Percentiles rank a stretch among this genome's conserved stretches.
Conservation (phyloP, 2,113 vertebrate genomes). For the Pelecanus crispus region DNA sequence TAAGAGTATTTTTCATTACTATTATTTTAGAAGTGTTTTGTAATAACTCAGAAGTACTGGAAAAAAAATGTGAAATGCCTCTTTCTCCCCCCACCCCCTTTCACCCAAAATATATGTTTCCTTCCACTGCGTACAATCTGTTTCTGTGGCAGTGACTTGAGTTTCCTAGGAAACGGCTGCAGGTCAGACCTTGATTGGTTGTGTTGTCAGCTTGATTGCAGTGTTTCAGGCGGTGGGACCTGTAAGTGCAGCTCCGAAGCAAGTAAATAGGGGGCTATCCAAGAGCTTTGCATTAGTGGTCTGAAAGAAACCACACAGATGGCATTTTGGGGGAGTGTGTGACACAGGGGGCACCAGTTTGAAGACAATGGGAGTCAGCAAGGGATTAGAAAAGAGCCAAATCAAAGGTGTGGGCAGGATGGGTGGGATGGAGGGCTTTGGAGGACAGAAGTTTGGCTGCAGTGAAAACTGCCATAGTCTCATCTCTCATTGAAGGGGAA, state of each 20-base stretch:
- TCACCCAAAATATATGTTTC: constrained; percentile 52
- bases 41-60: constrained; percentile 40
- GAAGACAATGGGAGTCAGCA: not conserved
- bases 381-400: not conserved
- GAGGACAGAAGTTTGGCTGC: not conserved
- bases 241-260: constrained; percentile 35
- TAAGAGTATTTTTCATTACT: constrained; percentile 53
- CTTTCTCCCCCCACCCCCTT: not conserved
- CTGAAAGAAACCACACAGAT: constrained; percentile 50
- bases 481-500: accelerated
- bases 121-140: constrained; percentile 58
- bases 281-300: constrained; percentile 52
- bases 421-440: not conserved
- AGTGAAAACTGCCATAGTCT: not conserved
- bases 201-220: constrained; percentile 68
- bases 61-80: not conserved
- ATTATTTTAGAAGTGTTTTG: constrained; percentile 24
- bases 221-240: constrained; percentile 55
- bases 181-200: constrained; percentile 67
- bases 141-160: constrained; percentile 57
- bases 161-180: constrained; percentile 67
- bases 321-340: constrained; percentile 9
- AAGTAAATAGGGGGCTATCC: constrained; percentile 44
- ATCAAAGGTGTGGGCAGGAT: not conserved
- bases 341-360: not conserved